phyloP scores from a whole-genome alignment of 2,797 vertebrate species.

The Miichthys miiuy region DNA sequence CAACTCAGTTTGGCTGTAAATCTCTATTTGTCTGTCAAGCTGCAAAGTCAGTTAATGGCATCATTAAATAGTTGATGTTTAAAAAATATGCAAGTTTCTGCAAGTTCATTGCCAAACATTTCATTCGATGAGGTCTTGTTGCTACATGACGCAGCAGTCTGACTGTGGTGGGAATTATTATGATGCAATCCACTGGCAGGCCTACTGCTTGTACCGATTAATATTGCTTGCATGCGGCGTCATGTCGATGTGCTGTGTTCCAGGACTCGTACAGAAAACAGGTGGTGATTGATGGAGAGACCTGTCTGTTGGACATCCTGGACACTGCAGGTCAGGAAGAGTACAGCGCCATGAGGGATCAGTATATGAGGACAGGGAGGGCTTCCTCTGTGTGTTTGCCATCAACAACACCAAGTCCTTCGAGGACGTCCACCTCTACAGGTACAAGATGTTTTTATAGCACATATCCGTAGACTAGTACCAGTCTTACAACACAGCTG shows the following conservation, averaged over 20 bases:
- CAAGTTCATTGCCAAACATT: slow-evolving; percentile 15
- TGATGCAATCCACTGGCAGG: slow-evolving; percentile 19
- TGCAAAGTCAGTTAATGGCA: not conserved
- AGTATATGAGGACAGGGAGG: slow-evolving; percentile 93
- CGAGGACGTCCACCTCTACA: slow-evolving; percentile 91
- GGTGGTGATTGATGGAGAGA: slow-evolving; percentile 91
- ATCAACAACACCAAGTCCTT: slow-evolving; percentile 93
- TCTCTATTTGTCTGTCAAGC: not conserved
- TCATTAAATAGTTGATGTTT: not conserved
- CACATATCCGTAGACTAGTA: not conserved
- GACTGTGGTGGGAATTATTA: not conserved
- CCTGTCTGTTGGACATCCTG: slow-evolving; percentile 96
- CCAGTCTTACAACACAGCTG: not conserved
- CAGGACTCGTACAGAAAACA: slow-evolving; percentile 89
- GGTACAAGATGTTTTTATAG: slow-evolving; percentile 66
- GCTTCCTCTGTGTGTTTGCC: slow-evolving; percentile 92
- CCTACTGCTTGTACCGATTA: not conserved
- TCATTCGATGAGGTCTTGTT: slow-evolving; percentile 14
- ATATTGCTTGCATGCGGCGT: not conserved
- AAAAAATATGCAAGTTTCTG: slow-evolving; percentile 2
- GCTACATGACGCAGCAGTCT: slow-evolving; percentile 7
- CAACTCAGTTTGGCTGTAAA: not conserved
- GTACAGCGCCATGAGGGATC: slow-evolving; percentile 94
- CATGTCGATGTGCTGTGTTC: slow-evolving; percentile 6
- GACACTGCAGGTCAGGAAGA: slow-evolving; percentile 98